Evolutionary conservation across 2,113 vertebrate species (phyloP).

Genomic region (Pavo muticus): DNA sequence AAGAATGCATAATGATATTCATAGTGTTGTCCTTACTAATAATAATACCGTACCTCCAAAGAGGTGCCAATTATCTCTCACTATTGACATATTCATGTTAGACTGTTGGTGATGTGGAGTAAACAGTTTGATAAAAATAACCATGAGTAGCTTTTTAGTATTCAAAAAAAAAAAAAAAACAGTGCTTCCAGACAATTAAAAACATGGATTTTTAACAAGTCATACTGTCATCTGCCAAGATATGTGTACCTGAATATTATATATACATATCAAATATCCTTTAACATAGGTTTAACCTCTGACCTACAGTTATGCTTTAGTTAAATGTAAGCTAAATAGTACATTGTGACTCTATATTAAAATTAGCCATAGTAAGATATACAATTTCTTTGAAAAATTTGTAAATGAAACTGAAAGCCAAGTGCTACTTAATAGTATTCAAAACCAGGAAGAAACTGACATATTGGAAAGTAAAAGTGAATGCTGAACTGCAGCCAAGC

Average conservation of each 20-base stretch:
- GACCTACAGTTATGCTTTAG: not conserved
- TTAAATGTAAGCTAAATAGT: not conserved
- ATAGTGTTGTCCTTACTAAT: not conserved
- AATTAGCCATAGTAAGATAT: not conserved
- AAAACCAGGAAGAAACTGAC: not conserved
- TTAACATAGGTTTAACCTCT: not conserved
- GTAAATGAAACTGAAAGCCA: not conserved
- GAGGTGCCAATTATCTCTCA: not conserved
- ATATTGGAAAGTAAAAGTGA: not conserved
- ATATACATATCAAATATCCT: not conserved
- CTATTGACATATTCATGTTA: not conserved
- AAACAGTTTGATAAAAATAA: not conserved
- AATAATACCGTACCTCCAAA: not conserved
- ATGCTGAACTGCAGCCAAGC: not conserved
- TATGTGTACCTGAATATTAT: rapidly evolving
- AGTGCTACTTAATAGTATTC: not conserved
- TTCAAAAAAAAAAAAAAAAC: not conserved
- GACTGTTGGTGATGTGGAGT: not conserved
- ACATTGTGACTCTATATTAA: not conserved
- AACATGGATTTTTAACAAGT: not conserved
- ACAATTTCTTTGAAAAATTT: not conserved
- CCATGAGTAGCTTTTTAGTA: not conserved
- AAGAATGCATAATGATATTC: not conserved
- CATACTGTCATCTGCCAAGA: not conserved
- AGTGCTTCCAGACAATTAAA: not conserved